phyloP scores from a whole-genome alignment of 2,888 invertebrate species.

The Meganola albula region DNA sequence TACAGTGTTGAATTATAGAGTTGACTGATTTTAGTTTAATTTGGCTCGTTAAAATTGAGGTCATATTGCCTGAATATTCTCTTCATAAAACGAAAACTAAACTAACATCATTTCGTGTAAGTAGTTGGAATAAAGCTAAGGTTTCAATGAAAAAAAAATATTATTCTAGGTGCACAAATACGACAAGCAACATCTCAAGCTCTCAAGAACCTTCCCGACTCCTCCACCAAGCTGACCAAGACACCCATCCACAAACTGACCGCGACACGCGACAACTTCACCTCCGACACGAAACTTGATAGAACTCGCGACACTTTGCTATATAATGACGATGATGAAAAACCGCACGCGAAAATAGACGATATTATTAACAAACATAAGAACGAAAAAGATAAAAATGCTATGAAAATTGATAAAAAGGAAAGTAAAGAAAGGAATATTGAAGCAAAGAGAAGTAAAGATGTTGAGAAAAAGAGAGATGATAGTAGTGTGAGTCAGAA shows the following conservation, averaged over 20 bases:
- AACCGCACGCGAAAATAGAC: constrained; percentile 62
- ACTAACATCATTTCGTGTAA: too few species aligned
- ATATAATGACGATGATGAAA: constrained; percentile 63
- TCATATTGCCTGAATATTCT: too few species aligned
- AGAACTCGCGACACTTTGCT: constrained; percentile 59
- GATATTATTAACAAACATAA: constrained; percentile 51
- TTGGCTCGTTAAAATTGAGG: too few species aligned
- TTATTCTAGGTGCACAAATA: constrained; percentile 56
- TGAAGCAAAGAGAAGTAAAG: background rate
- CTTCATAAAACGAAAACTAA: too few species aligned
- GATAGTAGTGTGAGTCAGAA: background rate
- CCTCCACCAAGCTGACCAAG: constrained; percentile 47
- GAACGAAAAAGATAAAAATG: constrained; percentile 30
- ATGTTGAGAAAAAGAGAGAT: background rate
- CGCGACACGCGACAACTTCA: constrained; percentile 3
- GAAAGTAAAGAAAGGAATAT: background rate
- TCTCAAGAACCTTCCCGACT: constrained; percentile 46
- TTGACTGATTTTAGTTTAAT: too few species aligned
- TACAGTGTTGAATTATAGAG: too few species aligned
- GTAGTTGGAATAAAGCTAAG: too few species aligned
- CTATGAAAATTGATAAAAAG: constrained; percentile 9
- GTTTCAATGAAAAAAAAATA: too few species aligned
- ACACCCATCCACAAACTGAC: constrained; percentile 35
- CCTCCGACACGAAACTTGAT: constrained; percentile 11
- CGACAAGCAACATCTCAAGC: constrained; percentile 58